Evolutionary conservation across 2,113 vertebrate genomes (phyloP), one percentile per base, ranked within the genome.

Genomic region (Cololabis saira): DNA sequence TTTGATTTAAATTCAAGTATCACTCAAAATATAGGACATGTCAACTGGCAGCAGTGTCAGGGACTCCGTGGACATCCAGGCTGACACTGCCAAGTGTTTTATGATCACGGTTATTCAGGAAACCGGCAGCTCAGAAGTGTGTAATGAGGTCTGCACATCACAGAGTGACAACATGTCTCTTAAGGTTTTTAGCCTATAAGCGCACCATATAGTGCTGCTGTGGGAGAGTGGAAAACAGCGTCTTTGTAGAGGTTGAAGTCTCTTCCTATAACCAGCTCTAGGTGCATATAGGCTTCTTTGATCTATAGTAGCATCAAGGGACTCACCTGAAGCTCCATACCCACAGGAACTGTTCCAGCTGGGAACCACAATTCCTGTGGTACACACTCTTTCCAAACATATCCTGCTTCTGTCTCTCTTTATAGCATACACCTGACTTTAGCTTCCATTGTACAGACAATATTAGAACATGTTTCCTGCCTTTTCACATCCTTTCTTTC

Each of bases 1-100:
- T 82, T 83, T 80, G 33, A 80, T 88, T 87, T 80, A 3, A 77
- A 80, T 85, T 87, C 53, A 80, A 80, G 54, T 65, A 48, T 72
- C 74, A 69, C 57, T 67, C 74, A 71, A 83, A 87, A 84, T 70
- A 74, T 63, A 58, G 67, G 41, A 45, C 61, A 75, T 22, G 62
- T 74, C 72, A 80, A 61, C 70, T 77, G 84, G 60, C 60, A 54
- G 71, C 52, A 47, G 54, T 56, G 77, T 60, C 12, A 27, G 67
- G 63, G 8, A 66, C 56, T 84, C 48, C 50, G 60, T 48, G 50
- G 51, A 66, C 67, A 12, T 51, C 5, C 13, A 52, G 16, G 44
- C n/a, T 44, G 47, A 51, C 59, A 40, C 14, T 47, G 37, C 43
- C 56, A 68, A 33, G 13, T 18, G n/a, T 65, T 67, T 61, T 43